Percentiles rank a stretch among this genome's conserved stretches.
These are phyloP conservation scores for Hassar affinis DNA, from an alignment of 2,113 vertebrate genomes.

Conservation along the genomic window DNA sequence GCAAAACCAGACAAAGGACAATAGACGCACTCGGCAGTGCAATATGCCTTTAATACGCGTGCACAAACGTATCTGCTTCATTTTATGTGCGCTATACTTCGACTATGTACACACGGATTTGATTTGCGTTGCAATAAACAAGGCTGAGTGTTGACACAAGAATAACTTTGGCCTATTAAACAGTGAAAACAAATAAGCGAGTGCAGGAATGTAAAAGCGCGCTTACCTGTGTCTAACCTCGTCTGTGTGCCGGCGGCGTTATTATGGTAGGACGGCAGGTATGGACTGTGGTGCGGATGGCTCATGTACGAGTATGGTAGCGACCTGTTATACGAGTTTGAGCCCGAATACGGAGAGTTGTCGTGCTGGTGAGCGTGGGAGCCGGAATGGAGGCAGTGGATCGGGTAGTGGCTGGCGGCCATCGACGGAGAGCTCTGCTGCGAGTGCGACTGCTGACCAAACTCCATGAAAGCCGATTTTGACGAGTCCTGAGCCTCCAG, in stretches of 20 bases:
- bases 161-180: neutral
- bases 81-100: neutral
- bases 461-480: constrained; percentile 99
- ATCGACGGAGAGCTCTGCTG: constrained; percentile 88
- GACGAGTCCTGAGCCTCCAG: constrained; percentile 98
- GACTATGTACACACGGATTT: constrained; percentile 1
- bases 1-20: constrained; percentile 12
- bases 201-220: constrained; percentile 45
- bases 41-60: neutral
- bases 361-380: constrained; percentile 90
- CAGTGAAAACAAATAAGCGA: neutral
- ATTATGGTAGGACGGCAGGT: constrained; percentile 94
- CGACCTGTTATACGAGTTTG: constrained; percentile 92
- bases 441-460: constrained; percentile 91
- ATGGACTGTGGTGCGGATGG: constrained; percentile 96
- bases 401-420: constrained; percentile 91
- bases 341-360: constrained; percentile 84
- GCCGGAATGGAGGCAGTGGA: constrained; percentile 92
- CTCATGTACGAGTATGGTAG: constrained; percentile 94
- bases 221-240: constrained; percentile 95
- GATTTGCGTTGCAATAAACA: constrained; percentile 7
- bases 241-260: constrained; percentile 86
- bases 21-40: neutral
- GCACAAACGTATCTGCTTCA: neutral
- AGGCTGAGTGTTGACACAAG: too few relatives aligned